A percentile compares a stretch with the other conserved stretches of the same genome.
These are phyloP conservation scores for Rhea americana DNA, from an alignment of 2,113 vertebrate genomes.

Conservation along the genomic window DNA sequence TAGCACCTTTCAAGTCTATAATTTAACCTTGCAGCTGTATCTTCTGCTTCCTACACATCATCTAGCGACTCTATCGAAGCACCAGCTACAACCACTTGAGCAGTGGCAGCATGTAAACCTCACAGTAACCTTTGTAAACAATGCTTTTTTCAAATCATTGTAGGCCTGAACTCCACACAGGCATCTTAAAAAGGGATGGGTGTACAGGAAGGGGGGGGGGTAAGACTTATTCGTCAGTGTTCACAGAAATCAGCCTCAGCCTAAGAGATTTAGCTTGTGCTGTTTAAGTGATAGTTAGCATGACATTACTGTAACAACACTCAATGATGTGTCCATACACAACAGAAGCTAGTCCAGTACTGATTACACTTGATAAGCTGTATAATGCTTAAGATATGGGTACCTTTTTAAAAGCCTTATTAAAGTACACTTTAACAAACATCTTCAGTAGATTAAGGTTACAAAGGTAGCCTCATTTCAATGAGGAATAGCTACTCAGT, in stretches of 20 bases:
- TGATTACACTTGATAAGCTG: rapidly evolving
- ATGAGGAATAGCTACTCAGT: neutral
- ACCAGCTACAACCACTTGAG: neutral
- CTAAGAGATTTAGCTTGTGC: no score
- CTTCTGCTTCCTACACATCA: neutral
- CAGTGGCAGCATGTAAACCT: neutral
- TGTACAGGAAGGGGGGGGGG: no score
- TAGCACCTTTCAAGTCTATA: neutral
- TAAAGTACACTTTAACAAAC: constrained; percentile 3
- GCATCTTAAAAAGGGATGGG: neutral
- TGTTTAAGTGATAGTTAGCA: rapidly evolving
- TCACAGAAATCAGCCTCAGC: neutral
- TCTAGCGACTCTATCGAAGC: neutral
- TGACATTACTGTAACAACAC: rapidly evolving
- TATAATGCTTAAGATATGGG: no score
- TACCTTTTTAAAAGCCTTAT: neutral
- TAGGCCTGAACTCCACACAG: neutral
- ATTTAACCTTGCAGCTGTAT: rapidly evolving
- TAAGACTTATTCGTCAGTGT: neutral
- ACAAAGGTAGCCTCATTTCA: neutral
- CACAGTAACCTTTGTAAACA: neutral
- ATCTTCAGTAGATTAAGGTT: rapidly evolving
- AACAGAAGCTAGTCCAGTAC: neutral
- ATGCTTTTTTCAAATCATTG: neutral
- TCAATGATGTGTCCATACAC: rapidly evolving